phyloP scores from a whole-genome alignment of 2,888 invertebrate genomes.

The Drosophila cognata region DNA sequence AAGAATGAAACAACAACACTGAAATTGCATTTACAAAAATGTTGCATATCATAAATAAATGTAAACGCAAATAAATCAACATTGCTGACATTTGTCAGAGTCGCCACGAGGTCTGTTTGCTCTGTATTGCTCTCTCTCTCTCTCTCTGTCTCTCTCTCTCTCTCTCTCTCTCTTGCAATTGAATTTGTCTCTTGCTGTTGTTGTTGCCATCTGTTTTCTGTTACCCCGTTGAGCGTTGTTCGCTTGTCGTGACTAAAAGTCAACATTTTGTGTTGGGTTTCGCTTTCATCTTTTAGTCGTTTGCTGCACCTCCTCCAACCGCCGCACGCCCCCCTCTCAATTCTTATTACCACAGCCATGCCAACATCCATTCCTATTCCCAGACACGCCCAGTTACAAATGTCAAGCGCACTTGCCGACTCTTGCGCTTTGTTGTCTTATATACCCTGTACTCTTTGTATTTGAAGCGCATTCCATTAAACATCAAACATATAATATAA shows the following conservation, averaged over 20 bases:
- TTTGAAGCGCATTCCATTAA: neutral
- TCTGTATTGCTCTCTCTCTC: slow-evolving; percentile 5
- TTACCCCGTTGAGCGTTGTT: slow-evolving; percentile 12
- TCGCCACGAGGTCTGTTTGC: slow-evolving; percentile 20
- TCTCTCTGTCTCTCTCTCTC: neutral
- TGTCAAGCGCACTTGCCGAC: slow-evolving; percentile 48
- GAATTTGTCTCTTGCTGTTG: neutral
- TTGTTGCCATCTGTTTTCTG: slow-evolving; percentile 7
- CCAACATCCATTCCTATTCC: slow-evolving; percentile 10
- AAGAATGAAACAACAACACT: slow-evolving; percentile 29
- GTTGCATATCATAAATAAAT: slow-evolving; percentile 81
- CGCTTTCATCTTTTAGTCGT: slow-evolving; percentile 46
- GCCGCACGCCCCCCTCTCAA: neutral
- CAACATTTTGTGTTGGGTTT: slow-evolving; percentile 34
- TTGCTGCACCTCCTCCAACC: slow-evolving; percentile 10
- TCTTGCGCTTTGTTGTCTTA: slow-evolving; percentile 3
- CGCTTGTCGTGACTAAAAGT: slow-evolving; percentile 11
- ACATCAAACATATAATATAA: neutral
- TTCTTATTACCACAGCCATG: slow-evolving; percentile 18
- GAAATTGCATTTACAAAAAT: slow-evolving; percentile 77
- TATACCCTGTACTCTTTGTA: slow-evolving; percentile 32
- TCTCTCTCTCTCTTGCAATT: neutral
- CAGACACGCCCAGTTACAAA: slow-evolving; percentile 50
- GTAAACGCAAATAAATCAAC: slow-evolving; percentile 79
- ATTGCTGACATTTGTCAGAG: slow-evolving; percentile 77